Evolutionary conservation across 1,140 invertebrate species (phyloP).

Genomic region (Rhagoletis pomonella): DNA sequence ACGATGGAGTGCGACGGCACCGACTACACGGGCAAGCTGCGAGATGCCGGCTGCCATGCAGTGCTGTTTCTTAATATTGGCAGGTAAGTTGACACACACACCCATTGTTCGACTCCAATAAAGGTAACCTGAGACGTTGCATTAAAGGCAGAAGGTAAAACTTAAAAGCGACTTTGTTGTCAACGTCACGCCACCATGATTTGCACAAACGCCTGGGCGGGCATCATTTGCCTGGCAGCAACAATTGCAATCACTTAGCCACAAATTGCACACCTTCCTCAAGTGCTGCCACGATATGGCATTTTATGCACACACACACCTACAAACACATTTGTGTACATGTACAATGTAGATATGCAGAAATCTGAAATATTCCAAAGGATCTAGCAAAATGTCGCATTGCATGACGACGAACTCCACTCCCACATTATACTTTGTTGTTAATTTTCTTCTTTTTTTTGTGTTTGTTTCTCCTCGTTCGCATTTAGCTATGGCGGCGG

Average conservation of each 20-base stretch:
- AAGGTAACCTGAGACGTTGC: too few species aligned
- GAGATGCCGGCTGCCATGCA: slow-evolving; percentile 95
- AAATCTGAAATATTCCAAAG: too few species aligned
- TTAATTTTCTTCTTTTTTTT: slow-evolving; percentile 22
- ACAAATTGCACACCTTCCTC: slow-evolving; percentile 37
- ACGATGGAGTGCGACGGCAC: slow-evolving; percentile 96
- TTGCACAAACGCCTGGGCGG: background rate
- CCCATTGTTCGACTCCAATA: too few species aligned
- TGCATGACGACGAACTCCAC: too few species aligned
- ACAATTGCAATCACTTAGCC: slow-evolving; percentile 32
- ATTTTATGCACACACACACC: background rate
- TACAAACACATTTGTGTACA: too few species aligned
- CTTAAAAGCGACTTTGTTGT: background rate
- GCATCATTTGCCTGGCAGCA: background rate
- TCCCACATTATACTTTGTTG: slow-evolving; percentile 10
- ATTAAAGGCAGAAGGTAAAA: too few species aligned
- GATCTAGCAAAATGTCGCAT: too few species aligned
- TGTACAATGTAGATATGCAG: too few species aligned
- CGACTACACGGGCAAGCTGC: slow-evolving; percentile 92
- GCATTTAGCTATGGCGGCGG: slow-evolving; percentile 92
- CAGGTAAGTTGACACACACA: slow-evolving; percentile 77
- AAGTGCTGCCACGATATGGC: background rate
- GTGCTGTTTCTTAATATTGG: slow-evolving; percentile 97
- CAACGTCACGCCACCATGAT: background rate
- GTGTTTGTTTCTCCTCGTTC: slow-evolving; percentile 27